A percentile compares a stretch with the other conserved stretches of the same genome.
Evolutionary conservation across 2,113 vertebrate genomes (phyloP).

Genomic region (Orycteropus afer): DNA sequence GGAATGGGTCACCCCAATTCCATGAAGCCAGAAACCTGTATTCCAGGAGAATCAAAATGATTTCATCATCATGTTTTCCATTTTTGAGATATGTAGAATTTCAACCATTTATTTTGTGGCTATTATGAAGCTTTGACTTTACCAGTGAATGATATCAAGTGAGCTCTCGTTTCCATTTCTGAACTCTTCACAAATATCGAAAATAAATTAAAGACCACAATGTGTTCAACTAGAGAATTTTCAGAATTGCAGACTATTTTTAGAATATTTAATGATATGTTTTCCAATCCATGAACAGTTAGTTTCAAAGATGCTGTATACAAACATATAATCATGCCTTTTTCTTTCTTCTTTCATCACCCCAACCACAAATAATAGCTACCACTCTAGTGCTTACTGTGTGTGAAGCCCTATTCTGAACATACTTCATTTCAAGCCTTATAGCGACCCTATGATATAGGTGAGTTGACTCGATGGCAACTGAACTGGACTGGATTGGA

Average conservation of each 20-base stretch:
- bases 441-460: not conserved
- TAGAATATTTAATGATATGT: slow-evolving; percentile 60
- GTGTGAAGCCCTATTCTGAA: not conserved
- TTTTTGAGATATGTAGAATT: slow-evolving; percentile 10
- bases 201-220: slow-evolving; percentile 42
- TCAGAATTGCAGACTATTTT: slow-evolving; percentile 61
- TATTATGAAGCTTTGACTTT: slow-evolving; percentile 35
- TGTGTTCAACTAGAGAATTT: slow-evolving; percentile 30
- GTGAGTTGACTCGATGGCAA: not conserved
- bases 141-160: slow-evolving; percentile 1
- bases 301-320: slow-evolving; percentile 24
- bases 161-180: not conserved
- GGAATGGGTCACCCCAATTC: not conserved
- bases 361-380: slow-evolving; percentile 34
- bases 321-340: slow-evolving; percentile 54
- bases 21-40: not conserved
- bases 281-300: slow-evolving; percentile 42
- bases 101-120: slow-evolving; percentile 8
- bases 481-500: not conserved
- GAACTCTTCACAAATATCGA: not conserved
- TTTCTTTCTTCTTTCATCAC: slow-evolving; percentile 9
- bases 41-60: not conserved
- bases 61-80: not conserved
- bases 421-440: slow-evolving; percentile 16
- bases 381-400: not conserved